Percentiles rank a stretch among this genome's conserved stretches.
Conservation (phyloP, 2,888 invertebrate species). For the Sarcophaga caerulescens region DNA sequence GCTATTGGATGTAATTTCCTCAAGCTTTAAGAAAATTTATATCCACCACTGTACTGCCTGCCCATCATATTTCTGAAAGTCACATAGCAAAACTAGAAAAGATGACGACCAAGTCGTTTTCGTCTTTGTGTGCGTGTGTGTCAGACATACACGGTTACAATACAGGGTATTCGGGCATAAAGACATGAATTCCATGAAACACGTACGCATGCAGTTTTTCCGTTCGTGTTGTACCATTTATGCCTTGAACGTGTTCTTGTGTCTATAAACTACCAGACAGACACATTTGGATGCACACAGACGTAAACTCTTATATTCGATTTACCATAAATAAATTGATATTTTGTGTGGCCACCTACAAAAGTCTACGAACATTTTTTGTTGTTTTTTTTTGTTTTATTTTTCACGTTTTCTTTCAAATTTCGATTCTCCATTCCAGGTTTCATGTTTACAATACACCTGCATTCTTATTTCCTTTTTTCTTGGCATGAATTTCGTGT, state of each 20-base stretch:
- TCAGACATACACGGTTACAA: not conserved
- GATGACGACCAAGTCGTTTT: not conserved
- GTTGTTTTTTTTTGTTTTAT: not conserved
- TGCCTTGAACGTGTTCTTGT: conserved; percentile 62
- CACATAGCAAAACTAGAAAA: conserved; percentile 36
- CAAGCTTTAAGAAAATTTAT: not conserved
- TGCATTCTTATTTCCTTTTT: conserved; percentile 29
- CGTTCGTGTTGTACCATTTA: conserved; percentile 66
- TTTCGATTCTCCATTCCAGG: not conserved
- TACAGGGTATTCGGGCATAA: not conserved
- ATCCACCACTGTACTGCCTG: not conserved
- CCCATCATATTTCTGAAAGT: conserved; percentile 13
- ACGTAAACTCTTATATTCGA: not conserved
- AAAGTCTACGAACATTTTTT: conserved; percentile 7
- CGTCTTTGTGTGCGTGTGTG: not conserved
- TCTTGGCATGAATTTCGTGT: not conserved
- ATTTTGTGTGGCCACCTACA: conserved; percentile 60
- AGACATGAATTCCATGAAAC: conserved; percentile 62
- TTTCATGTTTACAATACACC: conserved; percentile 32
- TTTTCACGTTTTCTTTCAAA: not conserved
- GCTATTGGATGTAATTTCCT: not conserved
- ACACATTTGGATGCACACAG: conserved; percentile 27
- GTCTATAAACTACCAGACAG: conserved; percentile 54
- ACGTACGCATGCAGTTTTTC: conserved; percentile 68
- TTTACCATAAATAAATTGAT: conserved; percentile 41